These are phyloP conservation scores for Oxyura jamaicensis DNA, from an alignment of 2,113 vertebrate species.

Conservation along the genomic window DNA sequence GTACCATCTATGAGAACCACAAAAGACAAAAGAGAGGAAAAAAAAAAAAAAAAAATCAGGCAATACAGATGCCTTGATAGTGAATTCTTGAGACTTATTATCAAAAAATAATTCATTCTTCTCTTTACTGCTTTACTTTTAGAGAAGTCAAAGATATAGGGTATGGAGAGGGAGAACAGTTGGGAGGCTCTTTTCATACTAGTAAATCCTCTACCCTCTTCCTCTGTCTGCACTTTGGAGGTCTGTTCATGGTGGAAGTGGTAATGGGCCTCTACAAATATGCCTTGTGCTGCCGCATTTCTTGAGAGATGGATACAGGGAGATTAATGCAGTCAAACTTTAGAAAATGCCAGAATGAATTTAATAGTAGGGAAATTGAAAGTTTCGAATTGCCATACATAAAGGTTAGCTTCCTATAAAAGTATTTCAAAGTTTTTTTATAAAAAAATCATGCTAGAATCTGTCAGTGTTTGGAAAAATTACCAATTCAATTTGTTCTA, in stretches of 20 bases:
- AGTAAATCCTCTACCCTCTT: background rate
- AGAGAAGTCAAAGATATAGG: background rate
- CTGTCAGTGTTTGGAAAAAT: background rate
- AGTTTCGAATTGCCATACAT: background rate
- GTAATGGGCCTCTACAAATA: background rate
- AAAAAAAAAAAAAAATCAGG: background rate
- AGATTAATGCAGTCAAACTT: background rate
- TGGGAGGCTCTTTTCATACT: background rate
- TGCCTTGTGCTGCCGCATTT: background rate
- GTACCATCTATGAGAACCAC: background rate
- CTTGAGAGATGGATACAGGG: background rate
- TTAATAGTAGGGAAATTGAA: background rate
- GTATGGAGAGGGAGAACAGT: background rate
- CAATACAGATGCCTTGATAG: background rate
- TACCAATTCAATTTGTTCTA: background rate
- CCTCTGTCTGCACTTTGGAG: background rate
- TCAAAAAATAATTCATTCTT: background rate
- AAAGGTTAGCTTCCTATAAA: background rate
- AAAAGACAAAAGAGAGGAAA: background rate
- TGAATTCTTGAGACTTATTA: background rate
- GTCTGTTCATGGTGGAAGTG: background rate
- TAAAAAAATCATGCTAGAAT: background rate
- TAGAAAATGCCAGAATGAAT: background rate
- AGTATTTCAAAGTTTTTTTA: background rate
- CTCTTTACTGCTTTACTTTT: background rate